A percentile compares a stretch with the other conserved stretches of the same genome.
Conservation (phyloP, 2,113 vertebrate genomes). For the Saguinus midas region DNA sequence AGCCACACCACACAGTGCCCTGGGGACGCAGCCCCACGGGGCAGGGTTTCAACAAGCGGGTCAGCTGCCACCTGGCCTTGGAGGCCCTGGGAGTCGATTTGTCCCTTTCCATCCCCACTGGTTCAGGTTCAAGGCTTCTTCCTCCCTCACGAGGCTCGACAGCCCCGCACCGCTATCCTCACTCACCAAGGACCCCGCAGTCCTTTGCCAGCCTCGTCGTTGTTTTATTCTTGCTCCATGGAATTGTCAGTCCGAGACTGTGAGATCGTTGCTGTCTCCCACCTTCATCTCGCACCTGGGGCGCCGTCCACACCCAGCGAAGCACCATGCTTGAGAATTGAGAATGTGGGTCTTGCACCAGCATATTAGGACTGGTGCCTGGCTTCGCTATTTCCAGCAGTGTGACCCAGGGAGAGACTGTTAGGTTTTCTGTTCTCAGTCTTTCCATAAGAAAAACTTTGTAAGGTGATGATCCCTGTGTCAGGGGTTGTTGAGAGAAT, state of each 20-base stretch:
- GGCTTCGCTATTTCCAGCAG: too few species aligned
- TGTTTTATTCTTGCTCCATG: background rate
- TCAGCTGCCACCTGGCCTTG: background rate
- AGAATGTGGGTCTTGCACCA: background rate
- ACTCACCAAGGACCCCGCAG: background rate
- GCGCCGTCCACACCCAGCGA: too few species aligned
- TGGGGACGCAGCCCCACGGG: background rate
- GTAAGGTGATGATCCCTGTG: accelerated
- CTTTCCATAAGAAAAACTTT: background rate
- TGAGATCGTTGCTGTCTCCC: background rate
- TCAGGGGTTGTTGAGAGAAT: background rate
- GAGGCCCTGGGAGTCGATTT: background rate
- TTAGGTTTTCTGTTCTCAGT: background rate
- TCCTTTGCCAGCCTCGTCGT: background rate
- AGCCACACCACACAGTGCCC: accelerated
- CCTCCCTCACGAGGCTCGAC: too few species aligned
- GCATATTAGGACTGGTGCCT: accelerated
- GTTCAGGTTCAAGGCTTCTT: background rate
- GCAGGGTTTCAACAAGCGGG: accelerated
- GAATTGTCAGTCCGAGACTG: background rate
- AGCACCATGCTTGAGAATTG: too few species aligned
- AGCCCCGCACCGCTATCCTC: too few species aligned
- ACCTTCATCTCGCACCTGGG: accelerated
- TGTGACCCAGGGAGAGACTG: background rate
- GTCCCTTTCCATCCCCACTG: background rate